These are phyloP conservation scores for Yasuhikotakia modesta DNA, from an alignment of 2,797 vertebrate genomes.

Conservation along the genomic window DNA sequence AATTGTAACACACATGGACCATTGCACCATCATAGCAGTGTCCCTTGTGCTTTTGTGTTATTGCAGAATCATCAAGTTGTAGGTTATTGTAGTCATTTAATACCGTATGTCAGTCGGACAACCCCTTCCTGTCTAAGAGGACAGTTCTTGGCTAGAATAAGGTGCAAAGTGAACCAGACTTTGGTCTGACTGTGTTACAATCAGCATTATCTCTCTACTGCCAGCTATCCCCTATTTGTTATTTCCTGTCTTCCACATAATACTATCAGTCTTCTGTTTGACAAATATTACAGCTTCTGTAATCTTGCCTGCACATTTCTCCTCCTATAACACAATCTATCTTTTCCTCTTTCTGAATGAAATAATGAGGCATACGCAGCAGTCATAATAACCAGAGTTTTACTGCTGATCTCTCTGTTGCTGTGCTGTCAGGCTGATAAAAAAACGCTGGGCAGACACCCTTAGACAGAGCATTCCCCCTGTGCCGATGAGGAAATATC, in stretches of 20 bases:
- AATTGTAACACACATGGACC: neutral
- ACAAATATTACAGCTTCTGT: neutral
- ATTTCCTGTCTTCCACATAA: neutral
- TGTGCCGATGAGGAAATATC: constrained; percentile 55
- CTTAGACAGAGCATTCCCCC: constrained; percentile 64
- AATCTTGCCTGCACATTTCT: constrained; percentile 35
- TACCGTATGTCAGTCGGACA: neutral
- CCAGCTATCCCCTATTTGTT: neutral
- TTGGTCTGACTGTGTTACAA: neutral
- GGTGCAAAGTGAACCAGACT: neutral
- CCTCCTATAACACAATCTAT: constrained; percentile 32
- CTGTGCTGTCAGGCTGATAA: constrained; percentile 80
- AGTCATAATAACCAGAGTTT: constrained; percentile 77
- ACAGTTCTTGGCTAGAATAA: neutral
- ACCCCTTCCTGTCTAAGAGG: neutral
- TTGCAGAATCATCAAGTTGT: neutral
- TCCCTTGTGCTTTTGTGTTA: neutral
- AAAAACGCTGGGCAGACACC: constrained; percentile 70
- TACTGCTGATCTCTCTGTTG: constrained; percentile 59
- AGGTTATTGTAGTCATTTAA: neutral
- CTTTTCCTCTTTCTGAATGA: constrained; percentile 59
- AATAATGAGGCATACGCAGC: constrained; percentile 78
- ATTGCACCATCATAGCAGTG: neutral
- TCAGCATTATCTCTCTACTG: neutral
- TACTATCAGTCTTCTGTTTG: neutral